Evolutionary conservation across 2,797 vertebrate genomes (phyloP).

Genomic region (Liparis tanakae): DNA sequence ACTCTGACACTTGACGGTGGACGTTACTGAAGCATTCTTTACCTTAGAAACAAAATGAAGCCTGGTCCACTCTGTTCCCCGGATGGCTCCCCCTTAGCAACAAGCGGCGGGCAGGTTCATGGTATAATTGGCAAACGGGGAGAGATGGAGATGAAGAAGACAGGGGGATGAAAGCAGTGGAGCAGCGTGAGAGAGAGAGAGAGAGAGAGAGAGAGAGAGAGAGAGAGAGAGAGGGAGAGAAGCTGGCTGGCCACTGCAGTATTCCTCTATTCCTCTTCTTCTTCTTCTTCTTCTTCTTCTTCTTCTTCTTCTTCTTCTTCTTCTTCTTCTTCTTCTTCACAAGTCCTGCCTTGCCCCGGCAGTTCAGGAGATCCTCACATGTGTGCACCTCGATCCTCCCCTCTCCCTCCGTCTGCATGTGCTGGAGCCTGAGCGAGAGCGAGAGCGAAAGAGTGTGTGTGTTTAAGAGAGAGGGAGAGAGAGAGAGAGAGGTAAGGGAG

Average conservation of each 20-base stretch:
- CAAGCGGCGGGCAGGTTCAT: constrained; percentile 82
- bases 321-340: constrained; percentile 60
- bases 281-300: constrained; percentile 52
- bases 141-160: constrained; percentile 61
- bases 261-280: constrained; percentile 71
- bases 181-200: constrained; percentile 46
- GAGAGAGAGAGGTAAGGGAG: constrained; percentile 18
- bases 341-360: constrained; percentile 68
- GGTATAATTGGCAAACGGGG: constrained; percentile 72
- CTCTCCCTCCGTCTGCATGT: constrained; percentile 70
- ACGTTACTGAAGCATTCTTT: constrained; percentile 76
- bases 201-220: constrained; percentile 45
- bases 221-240: constrained; percentile 50
- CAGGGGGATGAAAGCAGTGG: constrained; percentile 55
- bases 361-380: constrained; percentile 79
- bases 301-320: constrained; percentile 61
- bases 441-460: constrained; percentile 51
- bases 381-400: constrained; percentile 65
- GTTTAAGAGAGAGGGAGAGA: constrained; percentile 23
- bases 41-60: constrained; percentile 87
- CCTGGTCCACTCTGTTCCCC: constrained; percentile 76
- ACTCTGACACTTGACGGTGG: constrained; percentile 68
- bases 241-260: constrained; percentile 68
- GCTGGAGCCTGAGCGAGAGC: constrained; percentile 57
- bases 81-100: constrained; percentile 83